These are phyloP conservation scores for Oophaga pumilio DNA, from an alignment of 2,113 vertebrate species.

Conservation along the genomic window DNA sequence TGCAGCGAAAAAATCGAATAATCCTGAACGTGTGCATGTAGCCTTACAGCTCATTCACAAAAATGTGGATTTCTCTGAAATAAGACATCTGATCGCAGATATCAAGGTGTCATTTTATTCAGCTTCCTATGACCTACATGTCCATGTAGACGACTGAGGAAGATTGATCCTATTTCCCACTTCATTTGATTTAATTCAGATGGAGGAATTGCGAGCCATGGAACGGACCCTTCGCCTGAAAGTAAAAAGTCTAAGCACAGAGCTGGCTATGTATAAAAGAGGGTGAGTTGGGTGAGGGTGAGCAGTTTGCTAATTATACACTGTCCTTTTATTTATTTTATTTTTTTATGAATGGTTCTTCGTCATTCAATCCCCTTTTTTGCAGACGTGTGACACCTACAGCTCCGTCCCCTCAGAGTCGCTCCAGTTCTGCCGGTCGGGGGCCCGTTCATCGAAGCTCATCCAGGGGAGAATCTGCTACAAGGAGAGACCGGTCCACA, in stretches of 20 bases:
- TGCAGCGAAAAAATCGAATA: too few relatives aligned
- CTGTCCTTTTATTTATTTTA: not conserved
- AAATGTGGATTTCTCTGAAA: too few relatives aligned
- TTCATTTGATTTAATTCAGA: constrained; percentile 63
- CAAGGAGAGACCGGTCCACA: constrained; percentile 68
- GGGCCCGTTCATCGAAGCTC: constrained; percentile 10
- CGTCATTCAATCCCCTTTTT: not conserved
- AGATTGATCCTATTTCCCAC: too few relatives aligned
- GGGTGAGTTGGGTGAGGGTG: constrained; percentile 85
- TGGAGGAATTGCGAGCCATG: constrained; percentile 80
- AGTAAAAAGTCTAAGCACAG: constrained; percentile 80
- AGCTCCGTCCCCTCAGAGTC: constrained; percentile 1
- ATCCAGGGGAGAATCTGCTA: constrained; percentile 64
- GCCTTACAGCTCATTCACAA: too few relatives aligned
- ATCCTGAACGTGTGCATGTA: too few relatives aligned
- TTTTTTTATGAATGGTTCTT: not conserved
- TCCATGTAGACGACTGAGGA: too few relatives aligned
- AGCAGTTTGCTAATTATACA: not conserved
- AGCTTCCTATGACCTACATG: too few relatives aligned
- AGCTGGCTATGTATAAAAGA: constrained; percentile 77
- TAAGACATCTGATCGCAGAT: too few relatives aligned
- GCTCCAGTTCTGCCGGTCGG: constrained; percentile 45
- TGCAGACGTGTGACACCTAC: constrained; percentile 71
- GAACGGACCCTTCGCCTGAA: constrained; percentile 80
- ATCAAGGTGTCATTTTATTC: too few relatives aligned